Conservation (phyloP, 2,888 invertebrate species). For the Hipparchia sbordonii region DNA sequence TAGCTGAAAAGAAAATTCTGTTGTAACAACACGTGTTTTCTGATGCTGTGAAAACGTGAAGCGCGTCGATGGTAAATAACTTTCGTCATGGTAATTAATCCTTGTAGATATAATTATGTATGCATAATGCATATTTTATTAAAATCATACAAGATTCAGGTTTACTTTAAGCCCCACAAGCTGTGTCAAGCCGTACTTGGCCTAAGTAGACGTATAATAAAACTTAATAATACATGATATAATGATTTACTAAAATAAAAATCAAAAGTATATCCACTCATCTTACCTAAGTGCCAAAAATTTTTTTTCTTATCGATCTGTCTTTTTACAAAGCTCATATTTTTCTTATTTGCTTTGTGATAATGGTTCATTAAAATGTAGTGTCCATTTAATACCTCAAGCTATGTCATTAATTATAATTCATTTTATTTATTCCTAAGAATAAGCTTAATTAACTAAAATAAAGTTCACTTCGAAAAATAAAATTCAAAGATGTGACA, state of each 20-base stretch:
- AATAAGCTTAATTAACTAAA: too few species aligned
- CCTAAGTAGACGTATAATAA: not conserved
- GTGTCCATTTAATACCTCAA: constrained; percentile 11
- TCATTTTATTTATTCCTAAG: constrained; percentile 31
- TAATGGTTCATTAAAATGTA: too few species aligned
- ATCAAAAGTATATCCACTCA: too few species aligned
- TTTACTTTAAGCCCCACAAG: not conserved
- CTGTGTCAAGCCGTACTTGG: not conserved
- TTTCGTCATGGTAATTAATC: constrained; percentile 7
- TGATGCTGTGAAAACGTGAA: constrained; percentile 2
- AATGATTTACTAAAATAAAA: too few species aligned
- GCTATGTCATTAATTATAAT: constrained; percentile 20
- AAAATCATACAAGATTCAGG: not conserved
- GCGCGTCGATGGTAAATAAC: not conserved
- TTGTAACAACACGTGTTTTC: constrained; percentile 4
- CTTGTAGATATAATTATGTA: not conserved
- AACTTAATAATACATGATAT: too few species aligned
- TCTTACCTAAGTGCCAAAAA: too few species aligned
- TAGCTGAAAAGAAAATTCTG: constrained; percentile 2
- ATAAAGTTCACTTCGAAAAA: too few species aligned
- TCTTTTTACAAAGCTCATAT: too few species aligned
- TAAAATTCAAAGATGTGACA: too few species aligned
- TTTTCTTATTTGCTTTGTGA: too few species aligned
- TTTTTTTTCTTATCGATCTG: too few species aligned
- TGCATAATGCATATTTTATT: not conserved